These are phyloP conservation scores for Heliocidaris tuberculata DNA, from an alignment of 35 echinoderm and acorn worm genomes.

Conservation along the genomic window DNA sequence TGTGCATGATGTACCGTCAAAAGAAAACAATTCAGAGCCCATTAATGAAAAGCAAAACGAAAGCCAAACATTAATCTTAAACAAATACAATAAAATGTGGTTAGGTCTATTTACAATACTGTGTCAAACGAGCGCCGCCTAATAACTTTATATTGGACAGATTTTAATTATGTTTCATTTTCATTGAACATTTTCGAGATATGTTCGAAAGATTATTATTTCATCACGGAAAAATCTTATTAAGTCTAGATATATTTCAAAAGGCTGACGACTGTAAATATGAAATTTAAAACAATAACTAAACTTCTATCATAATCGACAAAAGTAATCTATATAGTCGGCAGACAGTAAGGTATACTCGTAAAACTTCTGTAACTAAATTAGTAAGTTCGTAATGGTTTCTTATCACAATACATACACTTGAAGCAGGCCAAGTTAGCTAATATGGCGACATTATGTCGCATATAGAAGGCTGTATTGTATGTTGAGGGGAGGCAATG, in stretches of 20 bases:
- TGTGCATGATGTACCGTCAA: no score
- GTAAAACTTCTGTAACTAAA: neutral
- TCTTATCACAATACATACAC: conserved; percentile 11
- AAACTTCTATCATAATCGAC: neutral
- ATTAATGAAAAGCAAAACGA: neutral
- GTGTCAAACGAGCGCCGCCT: neutral
- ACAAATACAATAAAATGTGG: neutral
- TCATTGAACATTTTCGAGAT: neutral
- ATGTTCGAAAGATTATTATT: no score
- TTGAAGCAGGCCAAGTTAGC: neutral
- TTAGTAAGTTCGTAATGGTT: neutral
- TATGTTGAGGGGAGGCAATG: neutral
- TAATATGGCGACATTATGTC: conserved; percentile 2
- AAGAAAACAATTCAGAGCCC: no score
- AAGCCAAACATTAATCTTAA: neutral
- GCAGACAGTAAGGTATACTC: neutral
- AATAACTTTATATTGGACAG: neutral
- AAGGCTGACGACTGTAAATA: no score
- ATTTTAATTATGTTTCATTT: neutral
- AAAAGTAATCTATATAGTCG: neutral
- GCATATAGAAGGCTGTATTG: neutral
- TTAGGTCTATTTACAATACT: no score
- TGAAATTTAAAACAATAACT: neutral
- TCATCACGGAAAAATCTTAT: no score
- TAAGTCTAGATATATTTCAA: no score